Percentiles rank a stretch among this genome's conserved stretches.
Conservation (phyloP, 2,888 invertebrate genomes). For the Sarcophaga variegata region DNA sequence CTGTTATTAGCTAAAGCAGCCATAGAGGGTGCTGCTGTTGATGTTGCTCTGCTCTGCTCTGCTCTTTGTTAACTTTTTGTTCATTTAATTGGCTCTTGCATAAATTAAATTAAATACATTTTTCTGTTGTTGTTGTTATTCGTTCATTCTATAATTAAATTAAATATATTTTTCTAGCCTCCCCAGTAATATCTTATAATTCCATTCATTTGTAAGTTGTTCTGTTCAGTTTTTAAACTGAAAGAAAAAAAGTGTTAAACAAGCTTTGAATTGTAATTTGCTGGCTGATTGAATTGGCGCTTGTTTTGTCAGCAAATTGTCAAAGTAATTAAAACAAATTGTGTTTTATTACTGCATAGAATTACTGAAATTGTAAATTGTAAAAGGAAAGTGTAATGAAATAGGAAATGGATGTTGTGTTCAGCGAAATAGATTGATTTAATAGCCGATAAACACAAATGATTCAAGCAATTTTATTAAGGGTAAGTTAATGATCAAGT, state of each 20-base stretch:
- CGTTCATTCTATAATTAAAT: conserved; percentile 54
- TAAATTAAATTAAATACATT: conserved; percentile 44
- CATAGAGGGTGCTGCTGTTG: conserved; percentile 57
- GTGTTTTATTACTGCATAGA: conserved; percentile 20
- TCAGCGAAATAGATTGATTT: not conserved
- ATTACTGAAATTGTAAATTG: conserved; percentile 33
- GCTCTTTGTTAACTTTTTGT: conserved; percentile 9
- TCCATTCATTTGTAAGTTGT: conserved; percentile 19
- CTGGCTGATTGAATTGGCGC: conserved; percentile 63
- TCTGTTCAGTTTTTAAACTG: conserved; percentile 13
- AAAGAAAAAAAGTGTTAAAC: conserved; percentile 54
- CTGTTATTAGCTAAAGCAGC: conserved; percentile 20
- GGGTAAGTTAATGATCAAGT: too few species aligned
- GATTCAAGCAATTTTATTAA: too few species aligned
- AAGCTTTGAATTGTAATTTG: conserved; percentile 65
- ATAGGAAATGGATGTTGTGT: not conserved
- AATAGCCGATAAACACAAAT: too few species aligned
- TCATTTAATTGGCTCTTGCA: conserved; percentile 26
- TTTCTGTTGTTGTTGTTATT: not conserved
- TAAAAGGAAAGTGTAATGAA: conserved; percentile 47
- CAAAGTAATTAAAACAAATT: conserved; percentile 64
- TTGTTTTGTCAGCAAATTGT: conserved; percentile 67
- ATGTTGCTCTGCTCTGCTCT: not conserved
- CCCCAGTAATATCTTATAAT: conserved; percentile 6
- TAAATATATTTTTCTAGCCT: conserved; percentile 41